Evolutionary conservation across 2,113 vertebrate genomes (phyloP).

Genomic region (Trematomus loennbergii): DNA sequence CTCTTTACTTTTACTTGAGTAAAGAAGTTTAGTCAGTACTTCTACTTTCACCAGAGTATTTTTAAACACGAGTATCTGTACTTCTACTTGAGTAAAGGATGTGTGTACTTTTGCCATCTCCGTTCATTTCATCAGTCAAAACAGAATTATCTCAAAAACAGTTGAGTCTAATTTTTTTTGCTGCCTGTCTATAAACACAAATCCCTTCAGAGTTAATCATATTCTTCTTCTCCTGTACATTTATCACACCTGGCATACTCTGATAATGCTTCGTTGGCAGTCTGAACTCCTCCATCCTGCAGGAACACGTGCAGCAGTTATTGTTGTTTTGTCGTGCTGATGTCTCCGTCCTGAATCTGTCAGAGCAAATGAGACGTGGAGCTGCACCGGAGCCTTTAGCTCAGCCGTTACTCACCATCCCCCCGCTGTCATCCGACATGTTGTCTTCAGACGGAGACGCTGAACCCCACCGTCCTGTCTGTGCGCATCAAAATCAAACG

Average conservation of each 20-base stretch:
- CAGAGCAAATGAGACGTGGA: conserved; percentile 52
- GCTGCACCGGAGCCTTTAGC: conserved; percentile 46
- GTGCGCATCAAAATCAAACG: conserved; percentile 50
- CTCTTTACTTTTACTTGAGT: too few relatives aligned
- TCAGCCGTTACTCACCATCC: conserved; percentile 54
- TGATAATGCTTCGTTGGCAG: background rate
- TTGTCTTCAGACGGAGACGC: conserved; percentile 24
- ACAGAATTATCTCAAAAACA: too few relatives aligned
- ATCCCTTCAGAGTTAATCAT: background rate
- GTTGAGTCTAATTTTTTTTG: background rate
- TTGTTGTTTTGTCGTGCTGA: conserved; percentile 39
- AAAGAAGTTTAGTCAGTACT: too few relatives aligned
- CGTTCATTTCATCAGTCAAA: too few relatives aligned
- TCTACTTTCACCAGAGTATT: too few relatives aligned
- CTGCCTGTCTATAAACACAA: background rate
- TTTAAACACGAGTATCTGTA: too few relatives aligned
- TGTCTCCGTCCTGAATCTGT: conserved; percentile 67
- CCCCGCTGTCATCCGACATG: conserved; percentile 43
- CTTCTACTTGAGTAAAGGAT: too few relatives aligned
- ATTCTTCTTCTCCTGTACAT: background rate
- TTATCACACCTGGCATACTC: background rate
- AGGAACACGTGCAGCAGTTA: conserved; percentile 8
- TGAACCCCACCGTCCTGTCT: conserved; percentile 46
- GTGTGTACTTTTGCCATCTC: too few relatives aligned
- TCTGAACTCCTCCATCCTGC: background rate